Evolutionary conservation across 2,113 vertebrate genomes (phyloP), one percentile per base, ranked within the genome.

Genomic region (Xenus cinereus): DNA sequence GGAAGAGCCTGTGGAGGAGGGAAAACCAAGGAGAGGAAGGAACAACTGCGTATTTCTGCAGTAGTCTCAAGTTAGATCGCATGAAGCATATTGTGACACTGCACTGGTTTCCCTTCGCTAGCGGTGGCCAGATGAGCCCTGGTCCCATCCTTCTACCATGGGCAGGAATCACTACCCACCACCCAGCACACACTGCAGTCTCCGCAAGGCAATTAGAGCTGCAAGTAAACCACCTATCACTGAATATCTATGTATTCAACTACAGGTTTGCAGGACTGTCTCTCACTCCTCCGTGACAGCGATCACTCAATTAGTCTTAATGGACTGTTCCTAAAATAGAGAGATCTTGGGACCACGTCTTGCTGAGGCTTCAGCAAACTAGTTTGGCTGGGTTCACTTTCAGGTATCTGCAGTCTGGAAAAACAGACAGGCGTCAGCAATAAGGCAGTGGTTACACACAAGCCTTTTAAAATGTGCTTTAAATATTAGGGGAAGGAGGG

Each of bases 291-390:
- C 77, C 20, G 1, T 46, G 56, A 59, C 81, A 75, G 26, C 0
- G n/a, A 92, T 66, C 83, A 48, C 24, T 35, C 72, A 43, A 48
- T 75, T 62, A 79, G 62, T 68, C 53, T 66, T 96, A 91, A 95
- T 91, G 78, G 39, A 64, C 45, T 93, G 84, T 66, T 91, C 62
- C 94, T 91, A 91, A 95, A 96, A 79, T 26, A 87, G 76, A 66
- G 63, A 80, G 17, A 68, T 41, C 71, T 57, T 19, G 48, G 69
- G 62, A 89, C 77, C 91, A 60, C 2, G 45, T 71, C 59, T 73
- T 60, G 43, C 51, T 19, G 43, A 91, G 68, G 53, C 37, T 87
- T 84, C 78, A 73, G 74, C 87, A 89, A 95, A 87, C 94, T 1
- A 56, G 87, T 96, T 66, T 84, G 53, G 57, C 84, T 66, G 62